Evolutionary conservation across 2,113 vertebrate genomes (phyloP), one percentile per base, ranked within the genome.

Genomic region (Colistium nudipinnis): DNA sequence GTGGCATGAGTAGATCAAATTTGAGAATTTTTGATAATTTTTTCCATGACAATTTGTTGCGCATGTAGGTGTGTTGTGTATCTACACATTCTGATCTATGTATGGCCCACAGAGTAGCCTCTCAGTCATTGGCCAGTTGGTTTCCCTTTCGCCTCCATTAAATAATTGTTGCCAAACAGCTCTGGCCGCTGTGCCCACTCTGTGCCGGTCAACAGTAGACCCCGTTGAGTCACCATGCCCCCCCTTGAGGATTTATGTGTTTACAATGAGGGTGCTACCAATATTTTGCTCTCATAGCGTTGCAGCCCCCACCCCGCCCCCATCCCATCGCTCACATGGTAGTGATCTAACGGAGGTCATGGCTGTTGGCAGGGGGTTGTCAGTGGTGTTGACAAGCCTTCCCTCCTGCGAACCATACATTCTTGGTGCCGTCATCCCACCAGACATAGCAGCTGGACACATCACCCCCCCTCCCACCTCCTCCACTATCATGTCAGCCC

Each of bases 341-440:
- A 45, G 57, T 65, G 60, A 74, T 71, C 84, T 83, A 78, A 87
- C 67, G 16, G 69, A 66, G 72, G 76, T 71, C 33, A 27, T 12
- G 52, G 69, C 74, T 83, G 76, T 81, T 80, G 78, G 82, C 71
- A 67, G 81, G 60, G 62, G 83, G 77, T 80, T 89, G 90, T 87
- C 70, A 60, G 64, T 6, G 41, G 90, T 90, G 92, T 90, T 93
- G 91, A 92, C 87, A 90, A 85, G 76, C 49, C 45, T 41, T 39
- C 74, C 66, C 82, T 74, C 55, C 74, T 88, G 73, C 85, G 80
- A 78, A 76, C 84, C 25, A 53, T 80, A 89, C 85, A 75, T 85
- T 90, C 82, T 80, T 53, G 76, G 85, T 90, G 78, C 83, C 83
- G 77, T 92, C 89, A 89, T 89, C 79, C 59, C 83, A 51, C 75